Percentiles rank a stretch among this genome's conserved stretches.
Conservation (phyloP, 2,888 invertebrate species). For the Drosophila subsilvestris region DNA sequence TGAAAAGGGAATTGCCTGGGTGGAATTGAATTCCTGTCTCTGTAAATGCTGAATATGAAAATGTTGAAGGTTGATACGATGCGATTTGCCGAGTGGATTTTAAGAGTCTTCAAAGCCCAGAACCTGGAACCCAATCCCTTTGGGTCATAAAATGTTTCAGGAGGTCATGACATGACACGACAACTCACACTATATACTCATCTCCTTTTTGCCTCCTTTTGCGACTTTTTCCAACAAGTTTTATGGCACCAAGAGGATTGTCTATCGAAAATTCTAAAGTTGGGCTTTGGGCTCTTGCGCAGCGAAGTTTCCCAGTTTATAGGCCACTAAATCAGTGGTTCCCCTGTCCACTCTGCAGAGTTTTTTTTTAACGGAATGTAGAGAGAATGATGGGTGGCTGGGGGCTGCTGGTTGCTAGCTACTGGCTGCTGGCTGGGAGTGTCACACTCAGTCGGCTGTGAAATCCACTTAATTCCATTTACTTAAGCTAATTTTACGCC, state of each 20-base stretch:
- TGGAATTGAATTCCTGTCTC: conserved; percentile 58
- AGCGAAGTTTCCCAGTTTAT: conserved; percentile 30
- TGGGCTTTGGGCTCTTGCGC: neutral
- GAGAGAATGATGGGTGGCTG: neutral
- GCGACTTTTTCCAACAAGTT: conserved; percentile 31
- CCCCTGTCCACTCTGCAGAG: conserved; percentile 27
- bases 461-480: conserved; percentile 82
- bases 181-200: conserved; percentile 53
- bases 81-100: conserved; percentile 62
- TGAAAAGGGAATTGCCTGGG: conserved; percentile 7
- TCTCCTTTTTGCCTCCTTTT: conserved; percentile 33
- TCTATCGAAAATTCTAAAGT: neutral
- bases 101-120: conserved; percentile 17
- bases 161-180: conserved; percentile 55
- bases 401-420: neutral
- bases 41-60: conserved; percentile 65
- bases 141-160: conserved; percentile 36
- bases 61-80: conserved; percentile 75
- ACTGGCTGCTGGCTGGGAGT: neutral
- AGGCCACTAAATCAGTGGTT: conserved; percentile 46
- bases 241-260: neutral
- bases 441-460: conserved; percentile 66
- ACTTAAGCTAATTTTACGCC: conserved; percentile 82
- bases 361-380: conserved; percentile 9
- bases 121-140: conserved; percentile 7